Evolutionary conservation across 2,797 vertebrate genomes (phyloP).

Genomic region (Myotis daubentonii): DNA sequence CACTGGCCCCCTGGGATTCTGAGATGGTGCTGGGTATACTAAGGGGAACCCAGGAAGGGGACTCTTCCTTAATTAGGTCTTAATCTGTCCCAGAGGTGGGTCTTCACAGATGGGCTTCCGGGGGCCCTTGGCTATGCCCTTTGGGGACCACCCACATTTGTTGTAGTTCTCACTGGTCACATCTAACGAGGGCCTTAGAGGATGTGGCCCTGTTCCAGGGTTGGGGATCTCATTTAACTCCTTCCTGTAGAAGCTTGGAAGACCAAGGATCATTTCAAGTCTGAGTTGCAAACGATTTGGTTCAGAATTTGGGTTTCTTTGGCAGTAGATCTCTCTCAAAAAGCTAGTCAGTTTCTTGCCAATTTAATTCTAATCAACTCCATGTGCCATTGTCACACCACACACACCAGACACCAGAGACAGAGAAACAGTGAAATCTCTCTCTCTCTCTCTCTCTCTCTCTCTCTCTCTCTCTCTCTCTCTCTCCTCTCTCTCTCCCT

Average conservation of each 20-base stretch:
- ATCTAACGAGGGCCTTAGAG: not conserved
- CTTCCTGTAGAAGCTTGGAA: not conserved
- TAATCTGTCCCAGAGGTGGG: not conserved
- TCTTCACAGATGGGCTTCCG: not conserved
- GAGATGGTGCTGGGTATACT: not conserved
- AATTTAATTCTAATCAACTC: not conserved
- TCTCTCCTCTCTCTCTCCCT: no score
- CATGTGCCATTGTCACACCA: not conserved
- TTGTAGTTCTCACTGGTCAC: not conserved
- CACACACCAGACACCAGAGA: not conserved
- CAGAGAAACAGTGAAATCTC: not conserved
- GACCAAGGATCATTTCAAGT: not conserved
- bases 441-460: not conserved
- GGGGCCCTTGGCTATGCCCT: not conserved
- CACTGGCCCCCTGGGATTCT: not conserved
- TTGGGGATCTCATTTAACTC: not conserved
- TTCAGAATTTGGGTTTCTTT: not conserved
- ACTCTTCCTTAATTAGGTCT: not conserved
- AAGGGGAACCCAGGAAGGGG: not conserved
- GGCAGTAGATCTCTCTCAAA: not conserved
- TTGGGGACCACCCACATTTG: not conserved
- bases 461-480: accelerated
- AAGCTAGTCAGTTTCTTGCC: not conserved
- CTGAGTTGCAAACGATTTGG: not conserved
- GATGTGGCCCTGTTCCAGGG: not conserved